phyloP scores from a whole-genome alignment of 2,797 vertebrate species.

The Danio choprae region DNA sequence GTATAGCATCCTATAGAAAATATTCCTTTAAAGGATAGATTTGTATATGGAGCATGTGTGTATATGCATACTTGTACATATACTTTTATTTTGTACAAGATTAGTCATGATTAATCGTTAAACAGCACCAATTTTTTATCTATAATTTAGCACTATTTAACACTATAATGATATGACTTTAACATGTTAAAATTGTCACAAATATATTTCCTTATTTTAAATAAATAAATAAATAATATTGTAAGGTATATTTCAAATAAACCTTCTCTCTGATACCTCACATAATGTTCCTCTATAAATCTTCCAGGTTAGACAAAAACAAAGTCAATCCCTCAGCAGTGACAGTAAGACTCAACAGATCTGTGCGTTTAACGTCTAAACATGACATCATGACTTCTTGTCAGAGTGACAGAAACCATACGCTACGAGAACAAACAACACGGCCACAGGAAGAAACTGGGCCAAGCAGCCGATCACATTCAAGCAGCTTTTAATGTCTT shows the following conservation, averaged over 20 bases:
- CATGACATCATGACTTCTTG: constrained; percentile 55
- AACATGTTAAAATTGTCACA: too few species aligned
- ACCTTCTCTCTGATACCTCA: neutral
- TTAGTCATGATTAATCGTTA: too few species aligned
- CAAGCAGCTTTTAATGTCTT: neutral
- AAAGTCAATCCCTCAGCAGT: constrained; percentile 3
- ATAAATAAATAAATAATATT: too few species aligned
- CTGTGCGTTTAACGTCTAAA: constrained; percentile 29
- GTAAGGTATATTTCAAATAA: neutral
- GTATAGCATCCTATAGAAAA: too few species aligned
- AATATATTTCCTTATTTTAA: too few species aligned
- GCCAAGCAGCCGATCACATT: constrained; percentile 13
- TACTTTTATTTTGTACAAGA: too few species aligned
- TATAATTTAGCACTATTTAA: too few species aligned
- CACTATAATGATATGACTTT: too few species aligned
- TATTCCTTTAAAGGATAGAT: too few species aligned
- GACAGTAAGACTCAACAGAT: constrained; percentile 7
- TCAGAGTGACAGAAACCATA: constrained; percentile 57
- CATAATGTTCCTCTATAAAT: neutral
- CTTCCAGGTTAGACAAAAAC: neutral
- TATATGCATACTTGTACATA: too few species aligned
- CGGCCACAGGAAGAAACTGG: constrained; percentile 24
- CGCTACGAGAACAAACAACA: constrained; percentile 51
- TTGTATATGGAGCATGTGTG: too few species aligned
- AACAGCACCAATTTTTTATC: too few species aligned